Percentiles rank a stretch among this genome's conserved stretches.
These are phyloP conservation scores for Philotrypesis tridentata DNA, from an alignment of 1,140 invertebrate genomes.

Conservation along the genomic window DNA sequence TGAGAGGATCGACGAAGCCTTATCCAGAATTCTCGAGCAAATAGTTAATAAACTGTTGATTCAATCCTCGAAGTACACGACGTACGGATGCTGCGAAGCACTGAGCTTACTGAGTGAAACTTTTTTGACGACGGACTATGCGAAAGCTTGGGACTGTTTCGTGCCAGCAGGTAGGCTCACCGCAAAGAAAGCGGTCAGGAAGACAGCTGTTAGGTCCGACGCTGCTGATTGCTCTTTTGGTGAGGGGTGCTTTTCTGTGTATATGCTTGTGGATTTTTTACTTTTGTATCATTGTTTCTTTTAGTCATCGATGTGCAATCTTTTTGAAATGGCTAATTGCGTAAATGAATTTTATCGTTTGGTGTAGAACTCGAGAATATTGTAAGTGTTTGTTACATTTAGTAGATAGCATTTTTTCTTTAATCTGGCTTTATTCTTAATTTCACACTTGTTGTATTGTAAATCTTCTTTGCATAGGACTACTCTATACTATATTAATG, in stretches of 20 bases:
- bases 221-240: background rate
- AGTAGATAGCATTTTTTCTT: too few relatives aligned
- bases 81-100: conserved; percentile 75
- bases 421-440: too few relatives aligned
- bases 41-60: conserved; percentile 64
- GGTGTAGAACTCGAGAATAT: background rate
- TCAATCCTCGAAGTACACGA: conserved; percentile 65
- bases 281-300: background rate
- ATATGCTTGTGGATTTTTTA: background rate
- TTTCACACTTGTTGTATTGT: too few relatives aligned
- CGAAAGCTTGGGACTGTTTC: conserved; percentile 74
- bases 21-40: conserved; percentile 59
- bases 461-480: too few relatives aligned
- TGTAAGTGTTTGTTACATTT: too few relatives aligned
- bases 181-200: conserved; percentile 14
- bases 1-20: conserved; percentile 56
- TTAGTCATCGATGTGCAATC: background rate
- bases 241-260: background rate
- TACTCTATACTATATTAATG: too few relatives aligned
- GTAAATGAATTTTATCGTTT: background rate
- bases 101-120: conserved; percentile 70
- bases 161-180: conserved; percentile 49
- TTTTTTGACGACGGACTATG: conserved; percentile 73
- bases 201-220: conserved; percentile 10
- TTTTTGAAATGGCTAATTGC: background rate